A percentile compares a stretch with the other conserved stretches of the same genome.
Conservation (phyloP, 1,140 invertebrate species). For the Latrodectus geometricus region DNA sequence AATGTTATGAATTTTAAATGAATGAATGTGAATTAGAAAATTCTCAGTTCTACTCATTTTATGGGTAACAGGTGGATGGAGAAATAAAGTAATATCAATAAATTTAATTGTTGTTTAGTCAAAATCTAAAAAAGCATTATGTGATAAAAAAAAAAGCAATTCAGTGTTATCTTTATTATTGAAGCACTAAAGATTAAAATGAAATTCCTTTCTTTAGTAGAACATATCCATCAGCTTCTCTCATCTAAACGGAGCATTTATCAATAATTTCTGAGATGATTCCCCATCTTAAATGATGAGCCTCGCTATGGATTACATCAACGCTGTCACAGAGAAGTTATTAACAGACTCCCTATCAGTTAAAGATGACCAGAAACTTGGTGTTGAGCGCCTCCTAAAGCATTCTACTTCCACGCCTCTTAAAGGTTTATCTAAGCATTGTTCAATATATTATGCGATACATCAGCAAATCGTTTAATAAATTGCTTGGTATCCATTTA, state of each 20-base stretch:
- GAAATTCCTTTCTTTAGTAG: background rate
- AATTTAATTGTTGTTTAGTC: too few relatives aligned
- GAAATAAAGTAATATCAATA: too few relatives aligned
- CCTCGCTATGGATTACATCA: slow-evolving; percentile 29
- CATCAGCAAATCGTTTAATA: too few relatives aligned
- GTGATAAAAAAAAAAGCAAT: too few relatives aligned
- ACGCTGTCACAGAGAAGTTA: slow-evolving; percentile 36
- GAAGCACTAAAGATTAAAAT: too few relatives aligned
- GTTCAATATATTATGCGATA: background rate
- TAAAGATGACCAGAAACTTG: slow-evolving; percentile 31
- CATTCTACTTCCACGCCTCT: slow-evolving; percentile 1
- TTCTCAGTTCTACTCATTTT: too few relatives aligned
- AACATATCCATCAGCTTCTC: background rate
- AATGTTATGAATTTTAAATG: too few relatives aligned
- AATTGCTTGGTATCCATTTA: too few relatives aligned
- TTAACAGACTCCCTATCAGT: slow-evolving; percentile 41
- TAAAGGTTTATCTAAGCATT: slow-evolving; percentile 27
- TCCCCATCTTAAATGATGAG: slow-evolving; percentile 34
- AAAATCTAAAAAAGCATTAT: too few relatives aligned
- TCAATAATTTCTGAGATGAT: slow-evolving; percentile 33
- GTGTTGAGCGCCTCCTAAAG: slow-evolving; percentile 8
- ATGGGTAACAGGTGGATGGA: too few relatives aligned
- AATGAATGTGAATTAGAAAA: too few relatives aligned
- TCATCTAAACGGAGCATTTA: slow-evolving; percentile 8
- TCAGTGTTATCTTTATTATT: too few relatives aligned